These are phyloP conservation scores for Erannis defoliaria DNA, from an alignment of 2,888 invertebrate species.

Conservation along the genomic window DNA sequence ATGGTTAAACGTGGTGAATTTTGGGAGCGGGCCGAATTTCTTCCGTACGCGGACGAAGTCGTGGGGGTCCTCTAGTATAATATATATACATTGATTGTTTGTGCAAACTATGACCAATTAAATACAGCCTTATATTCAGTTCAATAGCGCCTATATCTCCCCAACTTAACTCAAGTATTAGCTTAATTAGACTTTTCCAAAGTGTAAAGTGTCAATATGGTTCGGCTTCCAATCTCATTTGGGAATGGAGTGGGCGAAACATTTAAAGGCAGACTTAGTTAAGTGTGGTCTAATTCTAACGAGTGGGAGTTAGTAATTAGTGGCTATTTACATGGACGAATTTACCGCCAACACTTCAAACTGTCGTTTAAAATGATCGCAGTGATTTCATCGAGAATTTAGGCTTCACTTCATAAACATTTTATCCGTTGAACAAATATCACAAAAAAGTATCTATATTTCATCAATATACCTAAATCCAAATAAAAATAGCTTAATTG, in stretches of 20 bases:
- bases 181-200: slow-evolving; percentile 12
- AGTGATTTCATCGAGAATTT: neutral
- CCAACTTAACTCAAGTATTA: slow-evolving; percentile 4
- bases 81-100: too few species aligned
- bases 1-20: too few species aligned
- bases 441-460: too few species aligned
- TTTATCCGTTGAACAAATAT: too few species aligned
- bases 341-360: neutral
- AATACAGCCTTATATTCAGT: neutral
- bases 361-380: neutral
- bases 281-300: slow-evolving; percentile 13
- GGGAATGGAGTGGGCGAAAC: slow-evolving; percentile 14
- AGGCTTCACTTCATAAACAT: too few species aligned
- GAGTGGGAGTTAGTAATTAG: slow-evolving; percentile 8
- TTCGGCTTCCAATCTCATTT: slow-evolving; percentile 15
- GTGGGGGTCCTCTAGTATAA: too few species aligned
- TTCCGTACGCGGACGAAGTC: too few species aligned
- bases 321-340: neutral
- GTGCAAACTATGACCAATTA: neutral
- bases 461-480: too few species aligned
- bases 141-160: neutral
- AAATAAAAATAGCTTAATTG: too few species aligned
- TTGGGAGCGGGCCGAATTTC: too few species aligned
- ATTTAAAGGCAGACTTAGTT: slow-evolving; percentile 4
- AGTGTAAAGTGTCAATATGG: slow-evolving; percentile 9